phyloP scores from a whole-genome alignment of 2,797 vertebrate species.

The Coranthus polyacanthus region DNA sequence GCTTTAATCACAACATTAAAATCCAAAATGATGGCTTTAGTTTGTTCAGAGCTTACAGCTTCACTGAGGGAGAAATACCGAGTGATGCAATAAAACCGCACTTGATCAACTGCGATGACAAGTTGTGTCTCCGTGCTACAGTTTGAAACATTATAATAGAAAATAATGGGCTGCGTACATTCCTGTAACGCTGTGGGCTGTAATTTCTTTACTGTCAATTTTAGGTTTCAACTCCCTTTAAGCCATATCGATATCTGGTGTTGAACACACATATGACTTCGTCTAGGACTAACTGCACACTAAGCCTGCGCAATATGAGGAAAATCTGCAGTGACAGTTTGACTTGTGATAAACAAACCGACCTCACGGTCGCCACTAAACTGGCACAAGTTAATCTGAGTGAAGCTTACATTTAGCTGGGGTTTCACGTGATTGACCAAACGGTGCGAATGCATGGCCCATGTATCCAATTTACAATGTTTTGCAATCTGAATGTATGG shows the following conservation, averaged over 20 bases:
- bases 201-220: constrained; percentile 38
- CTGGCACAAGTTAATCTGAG: too few species aligned
- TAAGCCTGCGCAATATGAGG: too few species aligned
- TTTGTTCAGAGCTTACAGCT: background rate
- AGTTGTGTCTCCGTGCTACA: background rate
- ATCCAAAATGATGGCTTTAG: background rate
- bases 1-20: too few species aligned
- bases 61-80: background rate
- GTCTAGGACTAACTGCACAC: background rate
- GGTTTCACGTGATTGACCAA: too few species aligned
- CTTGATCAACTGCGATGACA: background rate
- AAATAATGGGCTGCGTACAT: too few species aligned
- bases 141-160: background rate
- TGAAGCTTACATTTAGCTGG: too few species aligned
- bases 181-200: constrained; percentile 40
- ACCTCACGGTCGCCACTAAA: too few species aligned
- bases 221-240: constrained; percentile 15
- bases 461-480: too few species aligned
- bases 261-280: background rate
- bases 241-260: constrained; percentile 28
- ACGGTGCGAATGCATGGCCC: too few species aligned
- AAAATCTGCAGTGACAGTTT: too few species aligned
- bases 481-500: too few species aligned
- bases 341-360: too few species aligned
- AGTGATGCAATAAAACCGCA: background rate